Evolutionary conservation across 2,797 vertebrate genomes (phyloP), one percentile per base, ranked within the genome.

Genomic region (Microcaecilia unicolor): DNA sequence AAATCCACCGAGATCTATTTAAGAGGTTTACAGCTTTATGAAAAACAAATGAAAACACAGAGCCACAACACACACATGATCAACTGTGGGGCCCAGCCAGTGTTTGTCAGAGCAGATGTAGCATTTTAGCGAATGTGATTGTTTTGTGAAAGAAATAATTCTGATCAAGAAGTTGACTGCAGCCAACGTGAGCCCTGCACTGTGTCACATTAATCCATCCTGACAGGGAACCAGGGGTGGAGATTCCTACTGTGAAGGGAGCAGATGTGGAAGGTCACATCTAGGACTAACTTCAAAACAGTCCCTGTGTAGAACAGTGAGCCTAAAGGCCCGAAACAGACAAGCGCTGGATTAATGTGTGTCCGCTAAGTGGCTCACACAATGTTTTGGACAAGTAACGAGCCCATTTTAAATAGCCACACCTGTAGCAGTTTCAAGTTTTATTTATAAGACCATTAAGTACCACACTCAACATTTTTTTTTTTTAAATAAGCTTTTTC

Each of bases 81-180:
- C 70, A 85, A 80, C 63, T 52, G 67, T 26, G 62, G 69, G n/a
- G 69, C 56, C n/a, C 74, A 76, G 86, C 86, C 91, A 84, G 89
- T 70, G 87, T 85, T 77, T 90, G 80, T 62, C 64, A 51, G 72
- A 81, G 80, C 90, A 96, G 87, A 94, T 92, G 93, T 92, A 93
- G 94, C 74, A 58, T 87, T 90, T 95, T 89, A 93, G 83, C 86
- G 74, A 91, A 90, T 89, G 84, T 87, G 90, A 94, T 91, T 97
- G 94, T 97, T n/a, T 97, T 97, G 91, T 89, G 88, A 91, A 92
- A 87, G 83, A 86, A 97, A 94, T 91, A 78, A 92, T 90, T 92
- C 86, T 89, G 92, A 94, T 95, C 87, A 86, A 92, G 90, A 87
- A 78, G 78, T 53, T 80, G 89, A 90, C 78, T 88, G 85, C 86